Conservation (phyloP, 1,140 invertebrate genomes). For the Tetramorium parvispinum region DNA sequence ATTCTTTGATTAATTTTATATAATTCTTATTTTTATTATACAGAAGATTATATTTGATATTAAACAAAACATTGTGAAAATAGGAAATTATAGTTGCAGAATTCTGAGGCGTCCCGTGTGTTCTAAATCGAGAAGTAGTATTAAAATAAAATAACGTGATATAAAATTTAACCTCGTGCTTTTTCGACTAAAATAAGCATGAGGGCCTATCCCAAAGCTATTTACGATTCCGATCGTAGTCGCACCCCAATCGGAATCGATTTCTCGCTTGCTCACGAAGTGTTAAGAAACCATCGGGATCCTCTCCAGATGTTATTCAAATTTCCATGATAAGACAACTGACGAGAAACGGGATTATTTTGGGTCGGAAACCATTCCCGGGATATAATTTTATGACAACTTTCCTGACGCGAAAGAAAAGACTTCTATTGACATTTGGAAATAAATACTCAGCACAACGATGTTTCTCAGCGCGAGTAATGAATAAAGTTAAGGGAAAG, state of each 20-base stretch:
- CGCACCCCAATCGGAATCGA: neutral
- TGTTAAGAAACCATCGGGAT: constrained; percentile 7
- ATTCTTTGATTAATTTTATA: neutral
- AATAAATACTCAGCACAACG: neutral
- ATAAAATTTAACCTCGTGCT: neutral
- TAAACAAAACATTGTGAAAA: neutral
- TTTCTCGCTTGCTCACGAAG: neutral
- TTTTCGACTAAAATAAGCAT: neutral
- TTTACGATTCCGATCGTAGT: constrained; percentile 11
- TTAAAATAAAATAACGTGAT: neutral
- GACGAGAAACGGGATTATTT: constrained; percentile 12
- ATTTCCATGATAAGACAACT: constrained; percentile 3
- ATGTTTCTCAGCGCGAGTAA: neutral
- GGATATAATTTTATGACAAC: constrained; percentile 3
- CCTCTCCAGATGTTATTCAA: neutral
- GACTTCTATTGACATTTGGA: neutral
- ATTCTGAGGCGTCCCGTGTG: neutral
- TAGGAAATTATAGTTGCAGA: neutral
- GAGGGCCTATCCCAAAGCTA: neutral
- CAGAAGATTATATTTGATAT: neutral
- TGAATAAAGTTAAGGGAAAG: constrained; percentile 38
- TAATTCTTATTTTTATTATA: neutral
- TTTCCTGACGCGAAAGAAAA: neutral
- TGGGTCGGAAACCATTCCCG: neutral
- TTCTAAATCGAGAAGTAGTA: neutral